Evolutionary conservation across 2,888 invertebrate species (phyloP).

Genomic region (Sylvicola cinctus): DNA sequence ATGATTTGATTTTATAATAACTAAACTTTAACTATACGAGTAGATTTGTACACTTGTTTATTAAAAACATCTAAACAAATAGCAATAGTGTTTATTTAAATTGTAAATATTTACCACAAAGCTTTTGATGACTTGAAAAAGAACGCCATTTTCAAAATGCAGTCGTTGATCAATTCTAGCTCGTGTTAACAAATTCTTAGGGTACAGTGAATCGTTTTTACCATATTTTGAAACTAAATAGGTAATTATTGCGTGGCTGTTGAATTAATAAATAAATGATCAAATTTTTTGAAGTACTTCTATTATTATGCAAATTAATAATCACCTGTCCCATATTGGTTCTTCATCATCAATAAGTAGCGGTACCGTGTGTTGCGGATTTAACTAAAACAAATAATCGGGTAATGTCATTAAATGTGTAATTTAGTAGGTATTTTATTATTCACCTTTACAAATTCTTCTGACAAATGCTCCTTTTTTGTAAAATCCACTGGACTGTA

Average conservation of each 20-base stretch:
- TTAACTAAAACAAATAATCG: constrained; percentile 22
- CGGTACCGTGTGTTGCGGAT: constrained; percentile 35
- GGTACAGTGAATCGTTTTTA: constrained; percentile 30
- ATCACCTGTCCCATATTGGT: constrained; percentile 29
- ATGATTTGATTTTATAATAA: too few species aligned
- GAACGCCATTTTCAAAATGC: constrained; percentile 30
- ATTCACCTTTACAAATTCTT: constrained; percentile 22
- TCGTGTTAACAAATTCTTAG: constrained; percentile 29
- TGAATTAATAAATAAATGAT: too few species aligned
- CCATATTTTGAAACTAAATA: constrained; percentile 33
- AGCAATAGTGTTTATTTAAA: too few species aligned
- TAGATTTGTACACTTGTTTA: too few species aligned
- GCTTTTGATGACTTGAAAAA: constrained; percentile 27
- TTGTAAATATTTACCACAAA: constrained; percentile 28
- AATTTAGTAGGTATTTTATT: too few species aligned
- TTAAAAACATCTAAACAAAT: too few species aligned
- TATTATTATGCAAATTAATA: too few species aligned
- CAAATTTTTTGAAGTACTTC: too few species aligned
- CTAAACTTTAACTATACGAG: too few species aligned
- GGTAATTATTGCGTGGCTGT: constrained; percentile 29
- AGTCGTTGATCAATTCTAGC: constrained; percentile 33
- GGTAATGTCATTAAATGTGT: neutral
- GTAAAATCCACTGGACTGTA: constrained; percentile 25
- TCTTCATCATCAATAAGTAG: constrained; percentile 30
- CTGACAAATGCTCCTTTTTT: constrained; percentile 20